Percentiles rank a stretch among this genome's conserved stretches.
phyloP scores from a whole-genome alignment of 2,888 invertebrate species.

The Sisyra nigra region DNA sequence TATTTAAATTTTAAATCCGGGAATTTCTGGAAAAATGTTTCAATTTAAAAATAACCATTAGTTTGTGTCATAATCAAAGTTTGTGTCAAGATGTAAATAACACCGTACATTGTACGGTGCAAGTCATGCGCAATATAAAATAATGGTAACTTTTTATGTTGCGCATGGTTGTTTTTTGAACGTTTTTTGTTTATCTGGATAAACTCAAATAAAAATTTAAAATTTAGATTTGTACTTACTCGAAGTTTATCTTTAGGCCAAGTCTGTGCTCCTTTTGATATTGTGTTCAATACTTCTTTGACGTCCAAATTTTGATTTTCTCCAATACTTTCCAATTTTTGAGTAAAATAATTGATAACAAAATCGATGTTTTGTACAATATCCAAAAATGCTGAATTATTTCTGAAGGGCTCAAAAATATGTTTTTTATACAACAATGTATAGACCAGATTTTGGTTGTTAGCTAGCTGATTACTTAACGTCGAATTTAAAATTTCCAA shows the following conservation, averaged over 20 bases:
- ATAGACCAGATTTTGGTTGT: constrained; percentile 88
- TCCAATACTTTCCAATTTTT: constrained; percentile 39
- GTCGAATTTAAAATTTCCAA: constrained; percentile 95
- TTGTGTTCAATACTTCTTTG: constrained; percentile 69
- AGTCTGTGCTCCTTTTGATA: constrained; percentile 79
- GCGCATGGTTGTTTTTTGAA: no score
- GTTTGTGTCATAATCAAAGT: no score
- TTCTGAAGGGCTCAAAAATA: constrained; percentile 72
- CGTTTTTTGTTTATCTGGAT: no score
- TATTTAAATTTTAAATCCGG: constrained; percentile 98
- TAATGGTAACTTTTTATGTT: no score
- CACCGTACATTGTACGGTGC: no score
- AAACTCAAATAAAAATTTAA: no score
- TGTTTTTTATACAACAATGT: constrained; percentile 85
- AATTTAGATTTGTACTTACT: constrained; percentile 40
- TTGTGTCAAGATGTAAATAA: no score
- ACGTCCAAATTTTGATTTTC: constrained; percentile 60
- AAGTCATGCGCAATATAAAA: no score
- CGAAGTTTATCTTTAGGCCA: constrained; percentile 90
- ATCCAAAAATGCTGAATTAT: constrained; percentile 81
- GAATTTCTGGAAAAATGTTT: constrained; percentile 61
- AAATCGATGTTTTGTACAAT: constrained; percentile 90
- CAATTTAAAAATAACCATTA: constrained; percentile 1
- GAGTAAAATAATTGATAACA: constrained; percentile 59
- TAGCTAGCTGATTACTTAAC: constrained; percentile 68